Evolutionary conservation across 2,797 vertebrate genomes (phyloP).

Genomic region (Channa striata): DNA sequence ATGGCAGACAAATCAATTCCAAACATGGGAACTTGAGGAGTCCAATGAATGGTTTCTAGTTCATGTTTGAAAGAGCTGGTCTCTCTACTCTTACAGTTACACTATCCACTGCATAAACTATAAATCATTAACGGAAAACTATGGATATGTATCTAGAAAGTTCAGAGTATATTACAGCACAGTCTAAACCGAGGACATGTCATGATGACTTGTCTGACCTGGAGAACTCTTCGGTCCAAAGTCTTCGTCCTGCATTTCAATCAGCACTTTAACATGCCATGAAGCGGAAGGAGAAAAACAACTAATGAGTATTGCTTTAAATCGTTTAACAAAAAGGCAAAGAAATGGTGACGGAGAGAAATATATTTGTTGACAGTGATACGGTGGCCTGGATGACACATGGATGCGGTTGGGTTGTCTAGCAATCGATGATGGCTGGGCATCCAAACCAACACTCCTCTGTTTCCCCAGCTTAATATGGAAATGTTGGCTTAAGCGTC

Average conservation of each 20-base stretch:
- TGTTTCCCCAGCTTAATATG: constrained; percentile 14
- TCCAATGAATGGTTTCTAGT: constrained; percentile 58
- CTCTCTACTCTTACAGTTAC: constrained; percentile 56
- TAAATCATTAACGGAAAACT: constrained; percentile 15
- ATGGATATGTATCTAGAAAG: constrained; percentile 28
- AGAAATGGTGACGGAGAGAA: constrained; percentile 62
- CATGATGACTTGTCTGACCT: constrained; percentile 82
- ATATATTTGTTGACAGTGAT: constrained; percentile 57
- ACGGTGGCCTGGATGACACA: constrained; percentile 59
- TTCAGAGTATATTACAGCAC: constrained; percentile 14
- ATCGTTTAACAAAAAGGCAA: constrained; percentile 70
- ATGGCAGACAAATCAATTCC: constrained; percentile 75
- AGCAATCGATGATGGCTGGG: constrained; percentile 26
- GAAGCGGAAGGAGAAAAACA: constrained; percentile 80
- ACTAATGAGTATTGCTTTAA: constrained; percentile 74
- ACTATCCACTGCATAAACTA: constrained; percentile 14
- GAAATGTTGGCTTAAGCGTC: constrained; percentile 12
- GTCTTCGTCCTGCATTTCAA: constrained; percentile 87
- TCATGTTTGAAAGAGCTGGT: constrained; percentile 62
- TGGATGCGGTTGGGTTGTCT: constrained; percentile 53
- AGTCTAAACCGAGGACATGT: constrained; percentile 63
- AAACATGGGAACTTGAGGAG: constrained; percentile 67
- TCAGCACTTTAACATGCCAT: constrained; percentile 85
- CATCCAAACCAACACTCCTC: constrained; percentile 19
- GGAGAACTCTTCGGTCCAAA: constrained; percentile 82